Base-by-base conservation (phyloP, 2,888 invertebrate genomes). In the Ornithoptera priamus region DNA sequence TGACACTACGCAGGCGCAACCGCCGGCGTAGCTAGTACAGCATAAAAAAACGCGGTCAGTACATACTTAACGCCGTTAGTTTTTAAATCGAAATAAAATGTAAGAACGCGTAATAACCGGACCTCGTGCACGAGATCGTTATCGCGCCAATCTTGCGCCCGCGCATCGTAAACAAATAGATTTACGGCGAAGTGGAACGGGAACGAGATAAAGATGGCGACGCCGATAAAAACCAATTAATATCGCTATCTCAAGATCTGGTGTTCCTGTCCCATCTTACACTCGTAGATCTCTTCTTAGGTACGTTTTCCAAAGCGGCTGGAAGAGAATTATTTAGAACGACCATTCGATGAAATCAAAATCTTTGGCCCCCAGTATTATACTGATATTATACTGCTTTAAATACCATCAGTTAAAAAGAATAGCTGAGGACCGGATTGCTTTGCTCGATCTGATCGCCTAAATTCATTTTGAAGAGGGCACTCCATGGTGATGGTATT, bases 131-230 rank as follows among this genome's bases (percentile, higher is more conserved):
- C 57, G 22, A 17, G 68, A 59, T 53, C 61, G 18, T 65, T 65
- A 69, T 65, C 53, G 17, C 39, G 56, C 18, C 65, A 24, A 66
- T 22, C 56, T 22, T 53, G 39, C 60, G 60, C 6, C 60, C 56
- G 30, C 22, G 42, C 24, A 46, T 65, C 64, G 69, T 69, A 69
- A 69, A 69, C 50, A 65, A 39, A 42, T 64, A 24, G 65, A 65
- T 61, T 60, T 69, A 69, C 42, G 20, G 24, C 42, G 50, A 8
- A 30, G 24, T 22, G n/a, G 36, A 59, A 30, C 20, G 39, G 59
- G 42, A 68, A 53, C 22, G 22, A 53, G 18, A 18, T 8, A 12
- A 59, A 64, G 64, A 68, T 68, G 59, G 60, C 20, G 36, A 59
- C 59, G 63, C 53, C 59, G 68, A 68, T 68, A 68, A 65, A 36